These are phyloP conservation scores for Aphyosemion australe DNA, from an alignment of 2,113 vertebrate species.

Conservation along the genomic window DNA sequence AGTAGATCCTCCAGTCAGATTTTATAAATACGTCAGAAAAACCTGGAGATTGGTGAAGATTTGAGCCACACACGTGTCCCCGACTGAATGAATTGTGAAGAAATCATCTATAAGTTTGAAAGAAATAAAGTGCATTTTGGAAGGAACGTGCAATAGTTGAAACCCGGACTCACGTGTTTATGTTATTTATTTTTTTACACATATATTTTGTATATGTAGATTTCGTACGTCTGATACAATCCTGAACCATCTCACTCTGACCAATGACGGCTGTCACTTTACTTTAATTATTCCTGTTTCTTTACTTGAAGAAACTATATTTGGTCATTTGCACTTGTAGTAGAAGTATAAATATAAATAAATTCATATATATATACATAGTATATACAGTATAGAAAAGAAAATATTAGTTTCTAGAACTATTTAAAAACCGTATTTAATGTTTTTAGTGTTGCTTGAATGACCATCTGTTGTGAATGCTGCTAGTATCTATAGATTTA, in stretches of 20 bases:
- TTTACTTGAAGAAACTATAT: conserved; percentile 65
- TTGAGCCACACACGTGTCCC: conserved; percentile 57
- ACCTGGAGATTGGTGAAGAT: conserved; percentile 50
- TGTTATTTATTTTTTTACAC: conserved; percentile 84
- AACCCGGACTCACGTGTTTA: conserved; percentile 75
- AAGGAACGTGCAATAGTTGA: conserved; percentile 77
- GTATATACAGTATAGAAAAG: conserved; percentile 62
- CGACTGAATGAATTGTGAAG: conserved; percentile 44
- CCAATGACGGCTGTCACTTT: conserved; percentile 71
- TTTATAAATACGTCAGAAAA: conserved; percentile 48
- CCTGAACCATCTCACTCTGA: conserved; percentile 71
- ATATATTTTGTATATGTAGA: conserved; percentile 80
- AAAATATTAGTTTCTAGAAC: conserved; percentile 75
- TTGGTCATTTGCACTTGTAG: conserved; percentile 80
- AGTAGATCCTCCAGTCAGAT: conserved; percentile 70
- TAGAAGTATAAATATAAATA: conserved; percentile 72
- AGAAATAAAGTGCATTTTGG: conserved; percentile 63
- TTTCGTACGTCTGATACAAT: conserved; percentile 68
- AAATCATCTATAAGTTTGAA: conserved; percentile 40
- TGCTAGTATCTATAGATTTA: conserved; percentile 80
- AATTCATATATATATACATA: conserved; percentile 55
- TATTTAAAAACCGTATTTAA: conserved; percentile 71
- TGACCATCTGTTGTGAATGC: conserved; percentile 80
- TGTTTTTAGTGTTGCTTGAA: conserved; percentile 80
- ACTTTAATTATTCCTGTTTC: conserved; percentile 52